Conservation (phyloP, 2,113 vertebrate genomes). For the Myotis davidii region DNA sequence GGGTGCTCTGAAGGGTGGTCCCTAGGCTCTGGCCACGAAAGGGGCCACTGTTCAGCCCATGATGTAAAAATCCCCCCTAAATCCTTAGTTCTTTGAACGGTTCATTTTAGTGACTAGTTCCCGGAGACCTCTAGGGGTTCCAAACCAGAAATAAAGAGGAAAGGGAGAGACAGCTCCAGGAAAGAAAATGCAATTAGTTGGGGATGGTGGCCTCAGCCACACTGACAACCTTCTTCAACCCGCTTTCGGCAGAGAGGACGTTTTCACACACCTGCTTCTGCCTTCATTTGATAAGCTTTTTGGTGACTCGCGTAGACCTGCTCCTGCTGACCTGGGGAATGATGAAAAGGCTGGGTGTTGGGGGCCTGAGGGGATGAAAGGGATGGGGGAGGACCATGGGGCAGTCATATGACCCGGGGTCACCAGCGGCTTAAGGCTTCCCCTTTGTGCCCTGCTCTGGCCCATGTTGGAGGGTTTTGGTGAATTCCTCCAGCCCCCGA, state of each 20-base stretch:
- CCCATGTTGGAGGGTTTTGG: constrained; percentile 80
- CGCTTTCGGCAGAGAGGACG: constrained; percentile 74
- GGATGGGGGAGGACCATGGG: constrained; percentile 64
- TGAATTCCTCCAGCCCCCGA: constrained; percentile 79
- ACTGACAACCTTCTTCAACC: constrained; percentile 81
- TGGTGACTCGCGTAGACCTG: constrained; percentile 81
- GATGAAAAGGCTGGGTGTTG: constrained; percentile 81
- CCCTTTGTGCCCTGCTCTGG: constrained; percentile 76
- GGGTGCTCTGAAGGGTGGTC: constrained; percentile 59
- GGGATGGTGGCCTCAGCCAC: constrained; percentile 76
- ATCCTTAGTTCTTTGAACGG: constrained; percentile 78
- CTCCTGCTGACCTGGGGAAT: constrained; percentile 82
- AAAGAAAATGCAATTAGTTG: constrained; percentile 75
- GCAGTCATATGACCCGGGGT: constrained; percentile 65
- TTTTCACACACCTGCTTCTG: constrained; percentile 84
- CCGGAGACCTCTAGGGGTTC: constrained; percentile 81
- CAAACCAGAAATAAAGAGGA: constrained; percentile 67
- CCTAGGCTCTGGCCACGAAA: constrained; percentile 67
- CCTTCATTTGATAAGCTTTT: constrained; percentile 85
- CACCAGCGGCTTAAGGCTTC: constrained; percentile 63
- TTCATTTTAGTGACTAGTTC: constrained; percentile 83
- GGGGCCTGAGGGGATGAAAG: constrained; percentile 59
- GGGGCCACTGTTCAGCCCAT: constrained; percentile 62
- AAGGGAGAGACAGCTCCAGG: not conserved
- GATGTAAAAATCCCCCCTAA: constrained; percentile 35